Base-by-base conservation (phyloP, 1,140 invertebrate genomes). In the Lineus longissimus region DNA sequence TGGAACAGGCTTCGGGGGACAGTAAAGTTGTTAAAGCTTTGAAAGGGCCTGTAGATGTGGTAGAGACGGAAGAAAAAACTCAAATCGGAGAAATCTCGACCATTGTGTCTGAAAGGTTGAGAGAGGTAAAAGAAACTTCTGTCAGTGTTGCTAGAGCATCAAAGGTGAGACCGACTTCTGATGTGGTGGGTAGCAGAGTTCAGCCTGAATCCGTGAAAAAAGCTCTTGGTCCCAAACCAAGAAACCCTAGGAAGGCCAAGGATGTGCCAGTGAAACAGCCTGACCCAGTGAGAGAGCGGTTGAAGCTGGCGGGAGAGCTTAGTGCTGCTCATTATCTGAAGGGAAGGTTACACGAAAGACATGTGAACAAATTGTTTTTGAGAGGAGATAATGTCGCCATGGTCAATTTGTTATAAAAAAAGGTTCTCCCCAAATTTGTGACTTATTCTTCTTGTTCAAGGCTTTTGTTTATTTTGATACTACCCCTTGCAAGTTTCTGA, bases 351-450 rank as follows among this genome's bases (percentile, higher is more conserved):
- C 74, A 64, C 17, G 84, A 86, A 29, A 84, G 92, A 58, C 85
- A 90, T 78, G 81, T 94, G n/a, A 86, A 88, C 41, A 90, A 94
- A 78, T 69, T 94, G 65, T 78, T 96, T 73, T 80, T 95, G 54
- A 85, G 93, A 63, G 93, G 93, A 23, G 92, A 95, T 78, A 91
- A 94, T 78, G 86, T 95, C 29, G 92, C 25, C n/a, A 51, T 19
- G n/a, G 47, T 51, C n/a, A 27, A 27, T 23, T 23, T 87, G 25
- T n/a, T 51, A n/a, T 19, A n/a, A 51, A 7, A 51, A 7, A 7
- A 36, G 33, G 4, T 36, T 4, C n/a, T n/a, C n/a, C n/a, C n/a
- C n/a, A n/a, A n/a, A n/a, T n/a, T n/a, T n/a, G n/a, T n/a, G n/a
- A n/a, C n/a, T n/a, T n/a, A n/a, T n/a, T n/a, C n/a, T n/a, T n/a